These are phyloP conservation scores for Empidonax alnorum DNA, from an alignment of 2,113 vertebrate species.

Conservation along the genomic window DNA sequence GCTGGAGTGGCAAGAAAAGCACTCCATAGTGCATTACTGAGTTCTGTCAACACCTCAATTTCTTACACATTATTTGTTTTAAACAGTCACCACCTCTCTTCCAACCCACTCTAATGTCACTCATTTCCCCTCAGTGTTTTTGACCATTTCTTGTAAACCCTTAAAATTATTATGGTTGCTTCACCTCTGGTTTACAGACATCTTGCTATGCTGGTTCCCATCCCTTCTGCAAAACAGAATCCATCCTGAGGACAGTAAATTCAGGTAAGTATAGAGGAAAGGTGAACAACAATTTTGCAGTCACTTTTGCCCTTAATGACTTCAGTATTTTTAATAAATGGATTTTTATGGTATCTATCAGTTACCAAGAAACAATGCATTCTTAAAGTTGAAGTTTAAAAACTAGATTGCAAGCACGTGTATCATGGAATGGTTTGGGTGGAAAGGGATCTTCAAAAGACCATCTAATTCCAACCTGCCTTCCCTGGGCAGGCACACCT, in stretches of 20 bases:
- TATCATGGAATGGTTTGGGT: accelerated
- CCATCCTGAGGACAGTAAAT: background rate
- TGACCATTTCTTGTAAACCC: background rate
- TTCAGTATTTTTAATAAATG: background rate
- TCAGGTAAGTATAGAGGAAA: background rate
- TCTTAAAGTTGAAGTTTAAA: background rate
- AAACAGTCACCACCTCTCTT: background rate
- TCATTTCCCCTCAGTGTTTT: background rate
- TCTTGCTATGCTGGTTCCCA: background rate
- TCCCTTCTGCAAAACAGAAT: background rate
- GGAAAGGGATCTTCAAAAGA: background rate
- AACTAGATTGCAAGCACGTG: background rate
- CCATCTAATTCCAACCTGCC: background rate
- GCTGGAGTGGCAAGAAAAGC: background rate
- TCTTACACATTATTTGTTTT: background rate
- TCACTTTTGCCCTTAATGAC: background rate
- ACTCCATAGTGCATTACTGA: background rate
- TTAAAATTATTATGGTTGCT: background rate
- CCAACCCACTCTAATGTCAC: background rate
- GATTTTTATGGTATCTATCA: background rate
- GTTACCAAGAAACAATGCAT: background rate
- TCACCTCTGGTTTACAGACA: background rate
- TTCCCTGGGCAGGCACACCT: background rate
- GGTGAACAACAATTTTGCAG: background rate
- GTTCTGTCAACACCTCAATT: background rate